Evolutionary conservation across 2,113 vertebrate species (phyloP), one percentile per base, ranked within the genome.

Genomic region (Cichladusa arquata): DNA sequence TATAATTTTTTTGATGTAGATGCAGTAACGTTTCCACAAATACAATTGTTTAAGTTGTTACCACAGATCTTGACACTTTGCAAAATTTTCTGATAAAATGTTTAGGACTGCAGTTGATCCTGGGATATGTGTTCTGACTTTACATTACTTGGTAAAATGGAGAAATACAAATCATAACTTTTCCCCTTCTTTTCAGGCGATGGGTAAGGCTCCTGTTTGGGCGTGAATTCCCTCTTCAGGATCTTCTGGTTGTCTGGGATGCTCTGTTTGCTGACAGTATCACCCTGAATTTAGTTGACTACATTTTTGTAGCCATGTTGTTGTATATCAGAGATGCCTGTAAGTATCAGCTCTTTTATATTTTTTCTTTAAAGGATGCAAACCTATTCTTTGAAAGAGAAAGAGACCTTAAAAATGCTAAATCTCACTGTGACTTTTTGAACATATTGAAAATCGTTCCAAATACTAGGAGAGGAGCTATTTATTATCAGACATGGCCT

Each of bases 301-400:
- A 99, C 92, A 93, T 99, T 97, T 99, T 99, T 97, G 98, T 99
- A 94, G 99, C 99, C 97, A 99, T 99, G 99, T 97, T 99, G 83
- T 98, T 99, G 24, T 99, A 99, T 96, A 99, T 99, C 95, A 98
- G 99, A 97, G 99, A 99, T 86, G 99, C 99, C 84, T 92, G 99
- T 99, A 98, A 97, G 99, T 98, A 95, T 90, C 90, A 81, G 82
- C 42, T 81, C 24, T 89, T 42, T 93, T 83, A 42, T 3, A 0
- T 9, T 36, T 47, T 56, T 86, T 45, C 44, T 81, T 91, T 83
- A 40, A 87, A 77, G 25, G 70, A 54, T 38, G 18, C 11, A 62
- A 76, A 47, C 45, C 14, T 71, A 4, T 47, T 92, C 10, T 81
- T 92, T 90, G 40, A 64, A 70, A 76, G 38, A 57, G 78, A 92